A percentile compares a stretch with the other conserved stretches of the same genome.
phyloP scores from a whole-genome alignment of 2,797 vertebrate species.

The Anabacerthia variegaticeps region DNA sequence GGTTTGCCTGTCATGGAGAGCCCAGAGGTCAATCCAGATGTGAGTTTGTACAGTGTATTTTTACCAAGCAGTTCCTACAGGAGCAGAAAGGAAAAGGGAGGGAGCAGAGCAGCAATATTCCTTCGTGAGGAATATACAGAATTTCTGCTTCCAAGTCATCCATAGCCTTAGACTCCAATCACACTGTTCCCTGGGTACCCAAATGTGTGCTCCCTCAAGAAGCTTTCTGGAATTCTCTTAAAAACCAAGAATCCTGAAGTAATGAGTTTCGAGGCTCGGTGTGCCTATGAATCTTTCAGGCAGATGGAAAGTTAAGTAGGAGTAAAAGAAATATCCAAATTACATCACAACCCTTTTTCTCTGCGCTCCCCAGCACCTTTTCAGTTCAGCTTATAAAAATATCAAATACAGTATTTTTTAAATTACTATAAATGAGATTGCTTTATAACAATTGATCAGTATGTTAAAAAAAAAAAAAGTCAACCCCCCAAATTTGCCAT shows the following conservation, averaged over 20 bases:
- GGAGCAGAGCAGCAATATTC: not conserved
- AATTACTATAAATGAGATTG: not conserved
- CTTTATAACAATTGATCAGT: not conserved
- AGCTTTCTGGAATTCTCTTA: not conserved
- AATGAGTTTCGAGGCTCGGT: not conserved
- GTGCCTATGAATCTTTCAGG: not conserved
- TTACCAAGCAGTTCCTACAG: not conserved
- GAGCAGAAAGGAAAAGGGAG: not conserved
- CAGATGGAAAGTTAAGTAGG: not conserved
- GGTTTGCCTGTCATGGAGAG: not conserved
- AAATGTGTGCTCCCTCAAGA: not conserved
- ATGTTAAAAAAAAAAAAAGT: not conserved
- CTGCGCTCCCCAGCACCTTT: not conserved
- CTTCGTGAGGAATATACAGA: not conserved
- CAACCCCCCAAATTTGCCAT: not conserved
- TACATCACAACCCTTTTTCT: not conserved
- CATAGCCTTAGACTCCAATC: not conserved
- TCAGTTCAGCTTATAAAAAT: not conserved
- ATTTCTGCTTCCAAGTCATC: not conserved
- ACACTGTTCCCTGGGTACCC: not conserved
- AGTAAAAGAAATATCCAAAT: not conserved
- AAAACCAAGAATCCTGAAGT: not conserved
- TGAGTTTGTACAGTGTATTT: not conserved
- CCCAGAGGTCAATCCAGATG: not conserved
- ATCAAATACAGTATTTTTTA: accelerated